Base-by-base conservation (phyloP, 2,113 vertebrate genomes). In the Tautogolabrus adspersus region DNA sequence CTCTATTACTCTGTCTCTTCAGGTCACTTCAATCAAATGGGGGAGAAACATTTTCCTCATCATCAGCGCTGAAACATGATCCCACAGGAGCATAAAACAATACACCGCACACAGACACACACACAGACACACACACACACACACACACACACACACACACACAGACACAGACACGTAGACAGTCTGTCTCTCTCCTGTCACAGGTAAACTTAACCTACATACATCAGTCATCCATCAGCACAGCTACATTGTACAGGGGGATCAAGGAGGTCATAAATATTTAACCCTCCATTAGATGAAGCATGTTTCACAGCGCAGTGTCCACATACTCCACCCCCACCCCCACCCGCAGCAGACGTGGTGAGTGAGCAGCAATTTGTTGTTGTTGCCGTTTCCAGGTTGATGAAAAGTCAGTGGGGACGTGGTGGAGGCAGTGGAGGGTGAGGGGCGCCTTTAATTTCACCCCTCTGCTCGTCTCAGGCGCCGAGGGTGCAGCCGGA, bases 401-500 rank as follows among this genome's bases (percentile, higher is more conserved):
- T 89, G 82, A 84, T 84, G 83, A 75, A 68, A 74, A 79, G 82
- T 81, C 82, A 76, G 30, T 16, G 26, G 83, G 60, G 79, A 87
- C 3, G 13, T 19, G 49, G 19, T 22, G 26, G 70, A 75, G 61
- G 84, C 81, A 82, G 76, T 22, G 47, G 65, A 81, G 75, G 68
- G 68, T 60, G 82, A 63, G 79, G 72, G 72, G 63, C 40, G 78
- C 69, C 68, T 93, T 91, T 80, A 59, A 88, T 91, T 92, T 89
- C 88, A 88, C 79, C 69, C 75, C 67, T 74, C 54, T 86, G 87
- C 85, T 84, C 72, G 16, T 77, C 55, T 81, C 70, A 13, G 72
- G 77, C 54, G 47, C 89, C 88, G 42, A 71, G 71, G 66, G 87
- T 88, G 90, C 86, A 86, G 82, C 88, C 64, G 40, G 84, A 58